Evolutionary conservation across 2,113 vertebrate species (phyloP).

Genomic region (Erinaceus europaeus): DNA sequence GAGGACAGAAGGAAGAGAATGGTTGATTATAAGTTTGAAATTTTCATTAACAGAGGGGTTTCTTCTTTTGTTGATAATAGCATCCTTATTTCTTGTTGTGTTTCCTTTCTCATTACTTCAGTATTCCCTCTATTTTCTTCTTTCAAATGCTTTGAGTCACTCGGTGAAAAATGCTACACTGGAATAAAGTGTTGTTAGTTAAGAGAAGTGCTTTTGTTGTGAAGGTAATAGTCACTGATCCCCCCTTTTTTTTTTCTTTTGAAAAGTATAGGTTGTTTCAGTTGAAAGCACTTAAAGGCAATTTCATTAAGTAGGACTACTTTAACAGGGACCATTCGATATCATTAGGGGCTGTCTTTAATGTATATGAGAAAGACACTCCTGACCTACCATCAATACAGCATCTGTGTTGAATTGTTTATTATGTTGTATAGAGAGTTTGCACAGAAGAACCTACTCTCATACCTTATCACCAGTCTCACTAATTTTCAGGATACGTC

Average conservation of each 20-base stretch:
- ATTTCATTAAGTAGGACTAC: conserved; percentile 56
- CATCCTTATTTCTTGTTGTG: neutral
- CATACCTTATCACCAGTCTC: conserved; percentile 16
- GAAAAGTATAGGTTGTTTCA: conserved; percentile 47
- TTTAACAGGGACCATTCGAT: conserved; percentile 40
- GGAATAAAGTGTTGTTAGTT: conserved; percentile 49
- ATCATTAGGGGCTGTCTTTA: conserved; percentile 57
- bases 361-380: conserved; percentile 22
- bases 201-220: conserved; percentile 56
- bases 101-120: conserved; percentile 38
- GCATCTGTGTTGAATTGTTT: conserved; percentile 49
- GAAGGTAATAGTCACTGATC: conserved; percentile 46
- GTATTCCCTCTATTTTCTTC: conserved; percentile 34
- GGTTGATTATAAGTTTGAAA: neutral
- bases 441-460: neutral
- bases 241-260: conserved; percentile 62
- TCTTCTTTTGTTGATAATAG: conserved; percentile 1
- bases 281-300: conserved; percentile 56
- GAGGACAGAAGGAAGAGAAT: neutral
- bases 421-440: neutral
- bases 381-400: conserved; percentile 30
- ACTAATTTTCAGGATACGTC: neutral
- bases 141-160: conserved; percentile 47
- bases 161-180: conserved; percentile 53
- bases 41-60: neutral